Evolutionary conservation across 1,140 invertebrate genomes (phyloP).

Genomic region (Acromyrmex echinatior): DNA sequence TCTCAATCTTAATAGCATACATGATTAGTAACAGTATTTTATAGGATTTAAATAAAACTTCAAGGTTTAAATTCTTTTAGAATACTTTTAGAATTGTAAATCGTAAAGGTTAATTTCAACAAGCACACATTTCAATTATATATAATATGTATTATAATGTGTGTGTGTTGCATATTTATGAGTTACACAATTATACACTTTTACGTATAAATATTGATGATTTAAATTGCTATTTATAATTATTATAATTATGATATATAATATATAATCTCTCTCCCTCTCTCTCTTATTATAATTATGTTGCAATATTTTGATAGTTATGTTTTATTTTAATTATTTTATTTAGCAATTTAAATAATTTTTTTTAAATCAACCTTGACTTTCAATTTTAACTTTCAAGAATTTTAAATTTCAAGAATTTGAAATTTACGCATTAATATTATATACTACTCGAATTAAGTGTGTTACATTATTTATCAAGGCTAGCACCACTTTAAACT

Average conservation of each 20-base stretch:
- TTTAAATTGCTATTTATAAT: neutral
- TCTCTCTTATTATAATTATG: too few relatives aligned
- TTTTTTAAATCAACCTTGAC: too few relatives aligned
- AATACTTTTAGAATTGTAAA: neutral
- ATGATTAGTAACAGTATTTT: neutral
- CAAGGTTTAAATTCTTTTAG: neutral
- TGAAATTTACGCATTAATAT: neutral
- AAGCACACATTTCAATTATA: neutral
- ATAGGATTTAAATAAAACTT: neutral
- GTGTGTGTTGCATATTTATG: neutral
- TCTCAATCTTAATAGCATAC: neutral
- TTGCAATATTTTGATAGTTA: too few relatives aligned
- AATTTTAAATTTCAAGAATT: neutral
- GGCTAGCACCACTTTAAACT: slow-evolving; percentile 73
- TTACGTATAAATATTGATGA: neutral
- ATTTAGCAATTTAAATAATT: too few relatives aligned
- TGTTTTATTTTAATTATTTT: too few relatives aligned
- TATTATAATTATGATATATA: neutral
- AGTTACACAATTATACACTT: neutral
- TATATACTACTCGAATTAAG: neutral
- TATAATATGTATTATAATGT: neutral
- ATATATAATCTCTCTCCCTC: too few relatives aligned
- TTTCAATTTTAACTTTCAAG: too few relatives aligned
- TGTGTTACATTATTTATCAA: slow-evolving; percentile 45
- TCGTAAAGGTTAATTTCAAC: slow-evolving; percentile 12